Conservation (phyloP, 2,888 invertebrate genomes). For the Rhopalosiphum nymphaeae region DNA sequence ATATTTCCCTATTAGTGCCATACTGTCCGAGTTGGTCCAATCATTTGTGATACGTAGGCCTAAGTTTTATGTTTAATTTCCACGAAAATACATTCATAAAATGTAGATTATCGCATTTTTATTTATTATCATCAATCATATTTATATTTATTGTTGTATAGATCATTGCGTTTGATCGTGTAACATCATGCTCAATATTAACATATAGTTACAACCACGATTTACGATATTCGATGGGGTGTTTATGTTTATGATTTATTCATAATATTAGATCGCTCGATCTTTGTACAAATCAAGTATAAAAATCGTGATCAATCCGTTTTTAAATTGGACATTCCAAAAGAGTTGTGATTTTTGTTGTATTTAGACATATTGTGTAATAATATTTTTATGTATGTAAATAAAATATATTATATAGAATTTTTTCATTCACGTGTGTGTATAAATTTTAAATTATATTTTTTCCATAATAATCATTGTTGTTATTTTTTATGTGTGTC, state of each 20-base stretch:
- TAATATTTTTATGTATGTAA: slow-evolving; percentile 34
- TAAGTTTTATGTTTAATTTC: slow-evolving; percentile 46
- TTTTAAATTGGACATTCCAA: slow-evolving; percentile 37
- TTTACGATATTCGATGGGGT: not conserved
- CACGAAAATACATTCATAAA: slow-evolving; percentile 2
- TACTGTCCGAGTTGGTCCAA: slow-evolving; percentile 58
- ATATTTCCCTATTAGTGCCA: slow-evolving; percentile 51
- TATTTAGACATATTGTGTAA: slow-evolving; percentile 20
- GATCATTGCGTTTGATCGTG: slow-evolving; percentile 30
- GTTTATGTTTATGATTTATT: not conserved
- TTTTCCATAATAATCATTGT: slow-evolving; percentile 36
- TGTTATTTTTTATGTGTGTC: not conserved
- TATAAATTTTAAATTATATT: slow-evolving; percentile 54
- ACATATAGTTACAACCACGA: not conserved
- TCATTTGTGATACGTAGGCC: slow-evolving; percentile 59
- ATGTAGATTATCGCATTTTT: not conserved
- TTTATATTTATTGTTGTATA: not conserved
- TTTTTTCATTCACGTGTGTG: slow-evolving; percentile 38
- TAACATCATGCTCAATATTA: slow-evolving; percentile 37
- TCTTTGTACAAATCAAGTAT: not conserved
- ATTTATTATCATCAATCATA: not conserved
- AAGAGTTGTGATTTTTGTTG: slow-evolving; percentile 57
- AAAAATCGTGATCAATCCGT: not conserved
- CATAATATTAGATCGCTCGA: not conserved
- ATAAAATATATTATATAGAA: slow-evolving; percentile 17